A percentile compares a stretch with the other conserved stretches of the same genome.
These are phyloP conservation scores for Engystomops pustulosus DNA, from an alignment of 2,113 vertebrate species.

Conservation along the genomic window DNA sequence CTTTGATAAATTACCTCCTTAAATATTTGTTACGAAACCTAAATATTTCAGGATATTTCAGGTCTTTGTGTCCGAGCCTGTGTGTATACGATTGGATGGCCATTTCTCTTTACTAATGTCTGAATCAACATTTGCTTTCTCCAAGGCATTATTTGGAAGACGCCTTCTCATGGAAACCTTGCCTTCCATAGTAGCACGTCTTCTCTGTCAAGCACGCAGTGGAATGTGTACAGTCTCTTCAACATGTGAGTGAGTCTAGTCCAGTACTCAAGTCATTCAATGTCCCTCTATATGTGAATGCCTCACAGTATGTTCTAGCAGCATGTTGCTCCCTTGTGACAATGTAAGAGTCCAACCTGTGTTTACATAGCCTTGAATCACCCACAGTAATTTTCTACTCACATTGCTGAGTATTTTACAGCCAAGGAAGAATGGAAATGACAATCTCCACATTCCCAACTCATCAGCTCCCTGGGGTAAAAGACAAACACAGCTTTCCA, in stretches of 20 bases:
- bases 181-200: neutral
- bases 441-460: constrained; percentile 84
- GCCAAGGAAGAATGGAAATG: constrained; percentile 70
- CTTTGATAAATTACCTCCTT: constrained; percentile 1
- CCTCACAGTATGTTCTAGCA: constrained; percentile 69
- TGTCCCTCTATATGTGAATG: constrained; percentile 59
- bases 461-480: constrained; percentile 88
- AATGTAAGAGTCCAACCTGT: constrained; percentile 76
- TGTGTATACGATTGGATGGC: neutral
- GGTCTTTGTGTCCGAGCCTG: neutral
- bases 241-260: constrained; percentile 48
- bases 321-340: constrained; percentile 65
- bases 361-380: constrained; percentile 77
- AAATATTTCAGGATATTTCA: neutral
- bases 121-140: constrained; percentile 9
- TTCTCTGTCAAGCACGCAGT: constrained; percentile 8
- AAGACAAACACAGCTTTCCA: constrained; percentile 84
- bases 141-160: constrained; percentile 26
- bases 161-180: neutral
- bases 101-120: constrained; percentile 1
- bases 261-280: constrained; percentile 62
- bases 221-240: constrained; percentile 31
- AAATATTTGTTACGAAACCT: neutral
- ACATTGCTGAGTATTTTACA: constrained; percentile 74
- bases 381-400: constrained; percentile 73